Conservation (phyloP, 2,888 invertebrate genomes). For the Orgyia antiqua region DNA sequence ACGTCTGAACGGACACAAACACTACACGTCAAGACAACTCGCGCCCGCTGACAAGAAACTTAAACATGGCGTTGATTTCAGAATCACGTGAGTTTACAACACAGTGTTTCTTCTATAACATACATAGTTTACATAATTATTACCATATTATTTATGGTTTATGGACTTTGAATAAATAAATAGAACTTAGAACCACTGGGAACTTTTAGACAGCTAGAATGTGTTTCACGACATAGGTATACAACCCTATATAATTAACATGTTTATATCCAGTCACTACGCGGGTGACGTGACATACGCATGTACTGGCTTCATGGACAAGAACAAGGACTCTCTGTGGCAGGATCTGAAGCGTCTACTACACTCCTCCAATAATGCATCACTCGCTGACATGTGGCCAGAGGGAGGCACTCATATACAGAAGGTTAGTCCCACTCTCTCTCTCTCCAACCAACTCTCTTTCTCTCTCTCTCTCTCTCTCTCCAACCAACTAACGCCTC, state of each 20-base stretch:
- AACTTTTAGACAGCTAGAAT: too few relatives aligned
- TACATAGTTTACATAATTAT: neutral
- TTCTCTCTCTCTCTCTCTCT: too few relatives aligned
- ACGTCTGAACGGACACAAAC: constrained; percentile 89
- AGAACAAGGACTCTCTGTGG: constrained; percentile 97
- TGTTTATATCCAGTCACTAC: constrained; percentile 91
- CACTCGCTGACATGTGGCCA: constrained; percentile 95
- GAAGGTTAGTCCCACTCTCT: constrained; percentile 71
- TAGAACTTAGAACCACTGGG: too few relatives aligned
- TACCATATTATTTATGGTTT: neutral
- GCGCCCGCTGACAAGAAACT: constrained; percentile 89
- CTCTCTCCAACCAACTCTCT: too few relatives aligned
- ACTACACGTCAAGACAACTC: constrained; percentile 92
- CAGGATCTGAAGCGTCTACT: constrained; percentile 97
- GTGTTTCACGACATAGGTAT: too few relatives aligned
- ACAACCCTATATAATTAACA: neutral
- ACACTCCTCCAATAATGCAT: constrained; percentile 87
- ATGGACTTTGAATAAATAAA: too few relatives aligned
- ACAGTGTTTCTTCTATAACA: neutral
- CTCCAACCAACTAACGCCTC: too few relatives aligned
- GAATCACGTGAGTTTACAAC: constrained; percentile 81
- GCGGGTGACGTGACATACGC: constrained; percentile 97
- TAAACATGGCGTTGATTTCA: constrained; percentile 87
- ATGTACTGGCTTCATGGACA: constrained; percentile 95
- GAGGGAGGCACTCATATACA: constrained; percentile 95